A percentile compares a stretch with the other conserved stretches of the same genome.
These are phyloP conservation scores for Trachurus trachurus DNA, from an alignment of 2,797 vertebrate genomes.

Conservation along the genomic window DNA sequence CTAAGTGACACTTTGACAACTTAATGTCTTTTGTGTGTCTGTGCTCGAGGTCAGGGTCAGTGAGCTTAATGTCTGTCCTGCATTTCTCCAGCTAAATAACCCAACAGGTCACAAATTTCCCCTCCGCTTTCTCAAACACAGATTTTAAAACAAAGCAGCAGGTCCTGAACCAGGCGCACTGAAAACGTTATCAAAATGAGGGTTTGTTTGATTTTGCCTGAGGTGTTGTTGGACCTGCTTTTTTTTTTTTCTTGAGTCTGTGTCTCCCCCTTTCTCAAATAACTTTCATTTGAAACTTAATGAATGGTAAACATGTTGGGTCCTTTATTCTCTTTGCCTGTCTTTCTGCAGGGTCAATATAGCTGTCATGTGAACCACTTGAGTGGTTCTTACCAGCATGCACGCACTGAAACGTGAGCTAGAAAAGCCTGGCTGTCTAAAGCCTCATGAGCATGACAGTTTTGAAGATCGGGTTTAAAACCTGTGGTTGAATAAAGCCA, in stretches of 20 bases:
- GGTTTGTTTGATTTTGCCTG: constrained; percentile 46
- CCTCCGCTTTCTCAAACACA: constrained; percentile 15
- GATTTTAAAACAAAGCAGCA: constrained; percentile 35
- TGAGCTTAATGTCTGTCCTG: constrained; percentile 51
- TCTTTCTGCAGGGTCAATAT: constrained; percentile 64
- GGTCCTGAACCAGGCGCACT: constrained; percentile 16
- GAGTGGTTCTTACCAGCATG: constrained; percentile 53
- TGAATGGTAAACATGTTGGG: constrained; percentile 61
- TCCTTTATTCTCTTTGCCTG: constrained; percentile 47
- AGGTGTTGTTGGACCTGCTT: constrained; percentile 7
- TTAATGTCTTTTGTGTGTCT: constrained; percentile 67
- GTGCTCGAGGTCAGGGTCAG: constrained; percentile 70
- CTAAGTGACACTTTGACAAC: constrained; percentile 78
- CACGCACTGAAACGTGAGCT: constrained; percentile 67
- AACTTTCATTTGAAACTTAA: constrained; percentile 62
- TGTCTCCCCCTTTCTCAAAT: constrained; percentile 45
- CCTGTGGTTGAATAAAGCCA: constrained; percentile 30
- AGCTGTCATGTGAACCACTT: constrained; percentile 75
- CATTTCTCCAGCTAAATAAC: constrained; percentile 43
- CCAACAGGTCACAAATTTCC: constrained; percentile 38
- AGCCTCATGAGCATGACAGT: constrained; percentile 44
- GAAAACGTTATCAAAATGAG: constrained; percentile 32
- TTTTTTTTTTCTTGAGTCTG: constrained; percentile 23
- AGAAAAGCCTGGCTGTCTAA: constrained; percentile 50
- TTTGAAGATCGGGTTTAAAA: constrained; percentile 64